phyloP scores from a whole-genome alignment of 1,140 invertebrate species.

The Neodiprion virginianus region DNA sequence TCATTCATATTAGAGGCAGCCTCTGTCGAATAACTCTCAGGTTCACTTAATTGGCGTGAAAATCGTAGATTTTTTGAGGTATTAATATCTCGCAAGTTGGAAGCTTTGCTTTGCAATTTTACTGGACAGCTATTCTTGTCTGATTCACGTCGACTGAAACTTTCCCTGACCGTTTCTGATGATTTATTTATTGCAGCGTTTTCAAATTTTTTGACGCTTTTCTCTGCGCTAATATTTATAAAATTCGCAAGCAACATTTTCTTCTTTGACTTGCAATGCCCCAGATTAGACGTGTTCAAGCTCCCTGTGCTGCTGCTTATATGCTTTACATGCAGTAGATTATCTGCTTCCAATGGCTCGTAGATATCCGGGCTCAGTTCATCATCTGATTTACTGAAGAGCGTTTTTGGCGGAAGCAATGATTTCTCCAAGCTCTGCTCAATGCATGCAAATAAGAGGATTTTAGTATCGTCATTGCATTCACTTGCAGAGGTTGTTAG shows the following conservation, averaged over 20 bases:
- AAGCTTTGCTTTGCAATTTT: conserved; percentile 10
- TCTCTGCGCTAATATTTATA: conserved; percentile 36
- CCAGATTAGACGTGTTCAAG: conserved; percentile 41
- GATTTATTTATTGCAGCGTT: not conserved
- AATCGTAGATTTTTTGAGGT: conserved; percentile 24
- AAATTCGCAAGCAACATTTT: conserved; percentile 40
- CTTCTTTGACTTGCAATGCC: conserved; percentile 35
- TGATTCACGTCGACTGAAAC: not conserved
- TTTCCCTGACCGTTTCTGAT: not conserved
- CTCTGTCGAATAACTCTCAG: conserved; percentile 41
- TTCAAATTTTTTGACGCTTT: not conserved
- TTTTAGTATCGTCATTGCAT: conserved; percentile 20
- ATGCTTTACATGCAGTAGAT: conserved; percentile 48
- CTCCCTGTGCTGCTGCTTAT: conserved; percentile 55
- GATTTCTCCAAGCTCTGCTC: conserved; percentile 46
- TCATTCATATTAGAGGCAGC: conserved; percentile 9
- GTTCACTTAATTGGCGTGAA: conserved; percentile 45
- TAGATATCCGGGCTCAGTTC: conserved; percentile 52
- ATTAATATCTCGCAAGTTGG: conserved; percentile 13
- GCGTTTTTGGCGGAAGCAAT: conserved; percentile 40
- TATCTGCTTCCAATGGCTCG: conserved; percentile 39
- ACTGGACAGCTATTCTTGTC: not conserved
- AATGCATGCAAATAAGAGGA: conserved; percentile 33
- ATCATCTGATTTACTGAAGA: conserved; percentile 57
- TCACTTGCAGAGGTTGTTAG: not conserved